phyloP scores from a whole-genome alignment of 2,888 invertebrate species.

The Fissipunctia ypsillon region DNA sequence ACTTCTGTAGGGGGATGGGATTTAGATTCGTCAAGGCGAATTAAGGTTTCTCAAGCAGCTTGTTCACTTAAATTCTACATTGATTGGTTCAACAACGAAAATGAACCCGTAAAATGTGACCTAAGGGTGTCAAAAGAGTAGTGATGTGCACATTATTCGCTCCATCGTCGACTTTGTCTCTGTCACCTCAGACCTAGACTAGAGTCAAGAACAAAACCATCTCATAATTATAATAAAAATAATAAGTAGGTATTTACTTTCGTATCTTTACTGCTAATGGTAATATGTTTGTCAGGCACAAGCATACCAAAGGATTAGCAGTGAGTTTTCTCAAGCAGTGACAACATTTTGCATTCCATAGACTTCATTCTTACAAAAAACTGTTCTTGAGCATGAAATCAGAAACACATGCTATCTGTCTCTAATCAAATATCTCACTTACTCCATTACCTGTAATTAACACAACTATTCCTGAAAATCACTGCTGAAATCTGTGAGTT shows the following conservation, averaged over 20 bases:
- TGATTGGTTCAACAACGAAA: neutral
- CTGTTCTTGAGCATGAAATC: neutral
- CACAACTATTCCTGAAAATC: constrained; percentile 13
- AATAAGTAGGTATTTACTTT: neutral
- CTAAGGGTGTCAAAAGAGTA: neutral
- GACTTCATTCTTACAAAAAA: neutral
- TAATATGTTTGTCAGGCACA: too few species aligned
- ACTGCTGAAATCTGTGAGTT: constrained; percentile 15
- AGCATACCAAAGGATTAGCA: too few species aligned
- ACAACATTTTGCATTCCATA: neutral
- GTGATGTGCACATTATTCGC: neutral
- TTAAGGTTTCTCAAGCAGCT: neutral
- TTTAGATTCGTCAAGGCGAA: neutral
- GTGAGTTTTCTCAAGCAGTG: neutral
- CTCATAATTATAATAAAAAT: too few species aligned
- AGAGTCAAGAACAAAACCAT: too few species aligned
- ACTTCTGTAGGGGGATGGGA: neutral
- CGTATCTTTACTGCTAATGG: neutral
- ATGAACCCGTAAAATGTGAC: neutral
- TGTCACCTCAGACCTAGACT: too few species aligned
- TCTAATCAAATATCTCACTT: constrained; percentile 1
- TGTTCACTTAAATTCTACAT: neutral
- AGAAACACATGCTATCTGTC: neutral
- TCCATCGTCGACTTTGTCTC: too few species aligned
- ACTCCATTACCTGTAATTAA: constrained; percentile 20